These are phyloP conservation scores for Steinernema feltiae DNA, from an alignment of 1,140 invertebrate species.

Conservation along the genomic window DNA sequence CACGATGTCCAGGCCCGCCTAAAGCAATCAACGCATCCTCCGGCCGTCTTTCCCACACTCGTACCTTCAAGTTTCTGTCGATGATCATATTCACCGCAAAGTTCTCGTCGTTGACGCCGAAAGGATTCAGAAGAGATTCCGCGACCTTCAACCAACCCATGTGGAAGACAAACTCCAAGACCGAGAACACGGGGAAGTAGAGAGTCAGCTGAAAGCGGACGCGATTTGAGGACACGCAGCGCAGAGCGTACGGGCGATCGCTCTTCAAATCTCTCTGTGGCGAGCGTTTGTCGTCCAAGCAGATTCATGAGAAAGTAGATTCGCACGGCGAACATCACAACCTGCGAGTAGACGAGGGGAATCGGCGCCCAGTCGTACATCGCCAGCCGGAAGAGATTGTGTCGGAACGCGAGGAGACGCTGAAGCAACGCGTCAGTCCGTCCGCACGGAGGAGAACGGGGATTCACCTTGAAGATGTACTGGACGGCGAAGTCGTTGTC, in stretches of 20 bases:
- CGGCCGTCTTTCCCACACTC: too few species aligned
- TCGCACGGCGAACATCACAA: neutral
- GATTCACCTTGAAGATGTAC: neutral
- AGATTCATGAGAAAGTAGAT: constrained; percentile 11
- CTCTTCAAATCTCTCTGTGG: neutral
- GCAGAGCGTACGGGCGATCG: neutral
- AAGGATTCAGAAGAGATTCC: constrained; percentile 83
- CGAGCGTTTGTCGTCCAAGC: neutral
- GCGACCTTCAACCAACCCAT: constrained; percentile 86
- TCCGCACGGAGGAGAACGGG: neutral
- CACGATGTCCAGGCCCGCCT: constrained; percentile 31
- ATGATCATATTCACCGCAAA: constrained; percentile 40
- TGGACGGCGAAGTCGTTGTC: neutral
- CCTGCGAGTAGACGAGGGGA: neutral
- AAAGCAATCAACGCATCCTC: too few species aligned
- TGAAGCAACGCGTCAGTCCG: neutral
- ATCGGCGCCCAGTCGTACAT: constrained; percentile 9
- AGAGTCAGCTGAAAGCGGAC: neutral
- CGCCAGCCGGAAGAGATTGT: neutral
- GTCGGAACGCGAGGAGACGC: neutral
- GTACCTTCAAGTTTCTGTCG: constrained; percentile 34
- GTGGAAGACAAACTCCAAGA: constrained; percentile 81
- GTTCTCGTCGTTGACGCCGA: constrained; percentile 73
- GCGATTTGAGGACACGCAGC: neutral
- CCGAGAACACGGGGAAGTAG: constrained; percentile 81